Conservation (phyloP, 2,113 vertebrate species). For the Aphyosemion australe region DNA sequence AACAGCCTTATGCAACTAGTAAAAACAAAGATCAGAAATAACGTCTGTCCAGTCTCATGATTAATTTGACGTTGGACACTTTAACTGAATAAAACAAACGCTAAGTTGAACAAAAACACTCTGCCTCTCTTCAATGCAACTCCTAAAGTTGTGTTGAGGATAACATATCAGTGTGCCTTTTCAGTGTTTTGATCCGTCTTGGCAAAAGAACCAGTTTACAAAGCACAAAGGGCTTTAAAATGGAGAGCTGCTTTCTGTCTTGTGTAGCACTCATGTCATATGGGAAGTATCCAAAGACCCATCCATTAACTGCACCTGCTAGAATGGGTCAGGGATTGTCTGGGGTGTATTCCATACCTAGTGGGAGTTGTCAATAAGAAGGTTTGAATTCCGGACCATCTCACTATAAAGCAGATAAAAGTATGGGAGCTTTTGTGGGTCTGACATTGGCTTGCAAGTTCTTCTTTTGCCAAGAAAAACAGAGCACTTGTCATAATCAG, state of each 20-base stretch:
- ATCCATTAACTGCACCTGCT: background rate
- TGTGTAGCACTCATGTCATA: constrained; percentile 46
- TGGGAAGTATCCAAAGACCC: constrained; percentile 23
- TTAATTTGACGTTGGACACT: background rate
- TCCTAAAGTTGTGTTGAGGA: background rate
- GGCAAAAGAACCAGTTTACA: constrained; percentile 8
- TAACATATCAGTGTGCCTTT: constrained; percentile 15
- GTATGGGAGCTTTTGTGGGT: background rate
- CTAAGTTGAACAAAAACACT: background rate
- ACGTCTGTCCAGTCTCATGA: constrained; percentile 2
- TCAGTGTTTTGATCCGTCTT: constrained; percentile 32
- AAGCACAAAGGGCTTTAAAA: constrained; percentile 35
- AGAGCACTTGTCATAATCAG: constrained; percentile 1
- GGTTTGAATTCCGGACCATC: background rate
- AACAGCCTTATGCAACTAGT: background rate
- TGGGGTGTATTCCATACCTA: background rate
- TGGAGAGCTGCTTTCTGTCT: constrained; percentile 50
- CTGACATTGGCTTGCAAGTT: background rate
- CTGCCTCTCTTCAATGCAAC: constrained; percentile 17
- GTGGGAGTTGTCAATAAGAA: background rate
- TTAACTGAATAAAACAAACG: background rate
- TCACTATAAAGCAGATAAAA: background rate
- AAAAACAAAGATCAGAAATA: background rate
- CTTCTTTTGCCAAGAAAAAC: background rate
- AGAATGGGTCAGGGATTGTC: background rate